Base-by-base conservation (phyloP, 2,888 invertebrate genomes). In the Salticus scenicus region DNA sequence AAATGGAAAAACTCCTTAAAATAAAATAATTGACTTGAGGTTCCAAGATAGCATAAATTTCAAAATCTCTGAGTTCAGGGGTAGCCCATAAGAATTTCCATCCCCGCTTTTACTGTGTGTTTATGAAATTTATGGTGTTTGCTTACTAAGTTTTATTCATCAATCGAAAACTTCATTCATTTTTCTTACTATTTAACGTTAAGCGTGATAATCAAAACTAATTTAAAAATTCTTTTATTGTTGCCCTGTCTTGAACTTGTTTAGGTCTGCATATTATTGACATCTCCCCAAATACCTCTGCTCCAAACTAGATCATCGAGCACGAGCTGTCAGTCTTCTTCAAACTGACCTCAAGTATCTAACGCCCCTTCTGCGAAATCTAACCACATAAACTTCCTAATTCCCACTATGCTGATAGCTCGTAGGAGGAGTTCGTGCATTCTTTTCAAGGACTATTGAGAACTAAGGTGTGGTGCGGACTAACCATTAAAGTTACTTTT, bases 391-490 rank as follows among this genome's bases (percentile, higher is more conserved):
- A 10, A 47, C 57, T 57, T 57, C 57, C 57, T 24, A 57, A 24
- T 57, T 57, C 57, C 57, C 20, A 24, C 20, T 57, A 57, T 24
- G 24, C 7, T 57, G 24, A 57, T n/a, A 12, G 24, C 57, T 57
- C 57, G 57, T 57, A 12, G 57, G 57, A 20, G 57, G 57, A 57
- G 24, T 57, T 57, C 24, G 57, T 17, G 17, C 57, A 57, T 57
- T 57, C 57, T 57, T 57, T 57, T 57, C 57, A 57, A 57, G 57
- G 57, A 57, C 57, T 24, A 57, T 57, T 24, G 57, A 57, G 57
- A 24, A 57, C 24, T 57, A 24, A 57, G 57, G 57, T 57, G 57
- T 57, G 57, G 57, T 24, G 57, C 24, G 8, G 24, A 24, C 12
- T 57, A 24, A 24, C 24, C 57, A 20, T 57, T 57, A 24, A 57